Percentiles rank a stretch among this genome's conserved stretches.
phyloP scores from a whole-genome alignment of 2,797 vertebrate genomes.

The Lepus townsendii region DNA sequence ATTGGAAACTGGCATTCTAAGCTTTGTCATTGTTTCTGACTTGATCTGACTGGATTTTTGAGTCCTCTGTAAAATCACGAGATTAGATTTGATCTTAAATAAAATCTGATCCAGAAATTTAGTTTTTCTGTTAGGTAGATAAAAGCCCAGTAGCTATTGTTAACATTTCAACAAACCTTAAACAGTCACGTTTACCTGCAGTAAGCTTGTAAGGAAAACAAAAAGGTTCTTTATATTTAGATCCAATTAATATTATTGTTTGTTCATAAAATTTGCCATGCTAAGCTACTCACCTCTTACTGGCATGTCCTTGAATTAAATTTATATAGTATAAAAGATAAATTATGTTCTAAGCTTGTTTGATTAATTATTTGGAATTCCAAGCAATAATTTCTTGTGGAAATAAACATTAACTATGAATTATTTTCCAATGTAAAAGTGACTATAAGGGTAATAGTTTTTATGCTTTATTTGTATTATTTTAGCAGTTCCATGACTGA shows the following conservation, averaged over 20 bases:
- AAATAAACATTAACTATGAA: constrained; percentile 53
- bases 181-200: neutral
- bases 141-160: neutral
- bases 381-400: constrained; percentile 37
- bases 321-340: constrained; percentile 33
- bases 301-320: constrained; percentile 58
- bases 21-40: neutral
- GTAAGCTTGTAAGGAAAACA: neutral
- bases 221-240: constrained; percentile 1
- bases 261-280: constrained; percentile 6
- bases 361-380: constrained; percentile 47
- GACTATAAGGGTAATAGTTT: neutral
- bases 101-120: neutral
- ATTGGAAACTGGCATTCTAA: neutral
- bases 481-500: neutral
- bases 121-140: neutral
- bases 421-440: neutral
- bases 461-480: constrained; percentile 44
- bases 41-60: constrained; percentile 37
- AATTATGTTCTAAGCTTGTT: constrained; percentile 49
- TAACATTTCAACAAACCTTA: neutral
- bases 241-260: constrained; percentile 22
- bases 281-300: neutral
- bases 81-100: constrained; percentile 17
- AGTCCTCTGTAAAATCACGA: constrained; percentile 9